These are phyloP conservation scores for Poeciliopsis infans DNA, from an alignment of 2,797 vertebrate genomes.

Conservation along the genomic window DNA sequence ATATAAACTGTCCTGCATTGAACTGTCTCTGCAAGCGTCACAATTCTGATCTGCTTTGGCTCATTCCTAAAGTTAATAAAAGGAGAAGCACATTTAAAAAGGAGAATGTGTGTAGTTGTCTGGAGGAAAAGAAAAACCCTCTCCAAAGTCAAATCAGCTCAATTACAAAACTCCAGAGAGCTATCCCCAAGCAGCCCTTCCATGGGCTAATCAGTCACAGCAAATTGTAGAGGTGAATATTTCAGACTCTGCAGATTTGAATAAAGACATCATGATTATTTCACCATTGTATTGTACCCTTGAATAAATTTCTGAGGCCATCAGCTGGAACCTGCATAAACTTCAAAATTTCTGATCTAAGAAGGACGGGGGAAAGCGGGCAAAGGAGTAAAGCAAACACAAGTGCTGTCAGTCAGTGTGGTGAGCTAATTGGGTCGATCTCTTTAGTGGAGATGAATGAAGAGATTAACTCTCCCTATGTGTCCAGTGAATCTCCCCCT, in stretches of 20 bases:
- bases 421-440: slow-evolving; percentile 77
- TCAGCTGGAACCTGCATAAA: slow-evolving; percentile 48
- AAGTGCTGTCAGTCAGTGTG: slow-evolving; percentile 68
- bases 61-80: slow-evolving; percentile 51
- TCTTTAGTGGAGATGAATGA: slow-evolving; percentile 77
- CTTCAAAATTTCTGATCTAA: slow-evolving; percentile 44
- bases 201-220: slow-evolving; percentile 75
- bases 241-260: slow-evolving; percentile 71
- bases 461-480: slow-evolving; percentile 76
- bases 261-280: slow-evolving; percentile 75
- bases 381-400: slow-evolving; percentile 55
- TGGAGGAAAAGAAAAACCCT: slow-evolving; percentile 50
- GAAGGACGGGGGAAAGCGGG: slow-evolving; percentile 9
- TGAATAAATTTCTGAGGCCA: slow-evolving; percentile 43
- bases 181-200: slow-evolving; percentile 68
- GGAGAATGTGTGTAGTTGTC: slow-evolving; percentile 65
- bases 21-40: slow-evolving; percentile 43
- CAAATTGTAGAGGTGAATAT: slow-evolving; percentile 71
- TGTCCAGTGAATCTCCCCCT: slow-evolving; percentile 71
- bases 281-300: slow-evolving; percentile 54
- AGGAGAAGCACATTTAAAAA: slow-evolving; percentile 59
- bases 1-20: slow-evolving; percentile 51
- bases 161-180: slow-evolving; percentile 74
- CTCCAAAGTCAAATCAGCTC: slow-evolving; percentile 70
- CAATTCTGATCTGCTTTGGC: slow-evolving; percentile 50